These are phyloP conservation scores for Phyto melanocephala DNA, from an alignment of 2,888 invertebrate species.

Conservation along the genomic window DNA sequence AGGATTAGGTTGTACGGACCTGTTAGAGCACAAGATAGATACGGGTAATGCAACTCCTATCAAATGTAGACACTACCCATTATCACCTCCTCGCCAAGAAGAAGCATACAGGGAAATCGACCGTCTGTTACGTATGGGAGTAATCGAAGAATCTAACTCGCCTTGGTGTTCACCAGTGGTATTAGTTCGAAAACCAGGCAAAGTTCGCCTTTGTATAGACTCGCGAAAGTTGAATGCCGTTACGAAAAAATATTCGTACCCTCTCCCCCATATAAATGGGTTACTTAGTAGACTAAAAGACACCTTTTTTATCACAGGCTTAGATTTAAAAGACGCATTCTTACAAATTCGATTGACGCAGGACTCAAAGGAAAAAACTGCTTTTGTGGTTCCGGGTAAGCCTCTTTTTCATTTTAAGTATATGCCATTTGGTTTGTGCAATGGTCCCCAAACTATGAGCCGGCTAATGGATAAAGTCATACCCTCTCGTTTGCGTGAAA, in stretches of 20 bases:
- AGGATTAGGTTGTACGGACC: neutral
- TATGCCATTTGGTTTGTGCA: slow-evolving; percentile 1
- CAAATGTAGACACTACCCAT: neutral
- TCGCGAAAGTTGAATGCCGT: neutral
- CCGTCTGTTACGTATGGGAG: neutral
- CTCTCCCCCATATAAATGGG: neutral
- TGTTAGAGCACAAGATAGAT: neutral
- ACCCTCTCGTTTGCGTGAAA: neutral
- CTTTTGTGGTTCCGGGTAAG: neutral
- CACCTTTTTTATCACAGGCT: neutral
- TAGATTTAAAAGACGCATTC: neutral
- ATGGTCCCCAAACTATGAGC: slow-evolving; percentile 10
- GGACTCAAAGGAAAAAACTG: neutral
- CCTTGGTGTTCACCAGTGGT: neutral
- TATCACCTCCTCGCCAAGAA: neutral
- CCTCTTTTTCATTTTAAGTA: neutral
- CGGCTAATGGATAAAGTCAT: slow-evolving; percentile 11
- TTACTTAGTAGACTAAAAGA: neutral
- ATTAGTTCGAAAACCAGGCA: neutral
- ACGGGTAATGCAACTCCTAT: neutral
- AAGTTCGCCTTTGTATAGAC: neutral
- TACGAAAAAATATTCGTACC: neutral
- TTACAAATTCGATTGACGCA: neutral
- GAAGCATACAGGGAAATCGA: neutral
- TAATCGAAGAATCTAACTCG: neutral